Evolutionary conservation across 2,797 vertebrate species (phyloP).

Genomic region (Distichodus sexfasciatus): DNA sequence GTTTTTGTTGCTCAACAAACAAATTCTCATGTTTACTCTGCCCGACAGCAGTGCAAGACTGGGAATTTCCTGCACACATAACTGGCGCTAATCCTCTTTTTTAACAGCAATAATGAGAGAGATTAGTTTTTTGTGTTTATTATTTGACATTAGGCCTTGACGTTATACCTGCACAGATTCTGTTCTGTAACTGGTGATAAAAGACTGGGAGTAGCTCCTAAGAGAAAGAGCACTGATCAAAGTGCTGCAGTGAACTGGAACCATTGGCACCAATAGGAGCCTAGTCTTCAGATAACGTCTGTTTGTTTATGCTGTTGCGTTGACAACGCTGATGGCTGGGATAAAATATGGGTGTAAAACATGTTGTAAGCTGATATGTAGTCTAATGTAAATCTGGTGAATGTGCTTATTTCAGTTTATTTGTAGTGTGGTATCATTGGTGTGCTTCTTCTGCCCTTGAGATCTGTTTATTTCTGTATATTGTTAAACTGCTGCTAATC

Average conservation of each 20-base stretch:
- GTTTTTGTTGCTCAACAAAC: slow-evolving; percentile 32
- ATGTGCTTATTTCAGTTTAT: too few relatives aligned
- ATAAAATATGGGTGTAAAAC: background rate
- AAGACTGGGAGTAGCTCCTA: slow-evolving; percentile 1
- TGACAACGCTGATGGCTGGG: slow-evolving; percentile 5
- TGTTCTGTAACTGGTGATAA: background rate
- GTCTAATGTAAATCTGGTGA: too few relatives aligned
- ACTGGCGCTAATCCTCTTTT: slow-evolving; percentile 6
- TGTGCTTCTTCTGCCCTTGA: too few relatives aligned
- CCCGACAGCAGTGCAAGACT: slow-evolving; percentile 9
- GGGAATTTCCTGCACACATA: background rate
- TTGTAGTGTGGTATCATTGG: too few relatives aligned
- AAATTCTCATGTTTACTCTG: slow-evolving; percentile 28
- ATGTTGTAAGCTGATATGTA: background rate
- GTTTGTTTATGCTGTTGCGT: slow-evolving; percentile 25
- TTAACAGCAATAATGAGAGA: background rate
- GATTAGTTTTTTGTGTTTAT: slow-evolving; percentile 11
- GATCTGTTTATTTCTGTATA: slow-evolving; percentile 11
- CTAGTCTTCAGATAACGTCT: background rate
- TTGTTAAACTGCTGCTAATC: too few relatives aligned
- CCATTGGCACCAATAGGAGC: background rate
- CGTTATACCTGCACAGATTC: background rate
- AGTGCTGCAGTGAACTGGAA: background rate
- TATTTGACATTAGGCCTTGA: slow-evolving; percentile 13
- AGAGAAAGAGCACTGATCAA: background rate